Conservation (phyloP, 2,888 invertebrate species). For the Sympetrum striolatum region DNA sequence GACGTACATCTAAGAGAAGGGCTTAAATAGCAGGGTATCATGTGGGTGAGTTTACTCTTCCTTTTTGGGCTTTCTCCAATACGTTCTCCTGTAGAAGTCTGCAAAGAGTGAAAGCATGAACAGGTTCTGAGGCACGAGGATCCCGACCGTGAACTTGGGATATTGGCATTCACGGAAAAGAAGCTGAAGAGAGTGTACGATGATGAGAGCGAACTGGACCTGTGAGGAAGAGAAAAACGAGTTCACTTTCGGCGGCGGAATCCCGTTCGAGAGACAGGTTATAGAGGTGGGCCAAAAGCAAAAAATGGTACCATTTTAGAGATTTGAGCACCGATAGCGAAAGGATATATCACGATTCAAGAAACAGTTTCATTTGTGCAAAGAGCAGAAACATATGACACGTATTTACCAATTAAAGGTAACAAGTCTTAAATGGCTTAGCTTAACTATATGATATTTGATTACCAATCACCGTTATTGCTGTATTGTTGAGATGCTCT, state of each 20-base stretch:
- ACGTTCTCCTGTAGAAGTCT: conserved; percentile 73
- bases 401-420: too few relatives aligned
- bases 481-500: too few relatives aligned
- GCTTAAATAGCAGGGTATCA: too few relatives aligned
- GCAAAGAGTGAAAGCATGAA: conserved; percentile 71
- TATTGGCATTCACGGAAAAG: conserved; percentile 66
- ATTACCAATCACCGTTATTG: too few relatives aligned
- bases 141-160: conserved; percentile 64
- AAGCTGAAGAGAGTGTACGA: conserved; percentile 63
- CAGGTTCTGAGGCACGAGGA: conserved; percentile 70
- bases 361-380: too few relatives aligned
- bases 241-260: conserved; percentile 7
- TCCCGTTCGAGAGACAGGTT: not conserved
- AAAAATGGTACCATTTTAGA: too few relatives aligned
- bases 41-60: not conserved
- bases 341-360: too few relatives aligned
- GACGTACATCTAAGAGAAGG: too few relatives aligned
- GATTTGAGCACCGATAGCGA: too few relatives aligned
- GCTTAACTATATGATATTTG: too few relatives aligned
- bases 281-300: not conserved
- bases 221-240: conserved; percentile 53
- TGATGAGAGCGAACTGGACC: conserved; percentile 69
- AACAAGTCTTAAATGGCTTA: too few relatives aligned
- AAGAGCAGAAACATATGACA: too few relatives aligned
- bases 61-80: conserved; percentile 57